A percentile compares a stretch with the other conserved stretches of the same genome.
Evolutionary conservation across 2,113 vertebrate species (phyloP).

Genomic region (Holacanthus passer): DNA sequence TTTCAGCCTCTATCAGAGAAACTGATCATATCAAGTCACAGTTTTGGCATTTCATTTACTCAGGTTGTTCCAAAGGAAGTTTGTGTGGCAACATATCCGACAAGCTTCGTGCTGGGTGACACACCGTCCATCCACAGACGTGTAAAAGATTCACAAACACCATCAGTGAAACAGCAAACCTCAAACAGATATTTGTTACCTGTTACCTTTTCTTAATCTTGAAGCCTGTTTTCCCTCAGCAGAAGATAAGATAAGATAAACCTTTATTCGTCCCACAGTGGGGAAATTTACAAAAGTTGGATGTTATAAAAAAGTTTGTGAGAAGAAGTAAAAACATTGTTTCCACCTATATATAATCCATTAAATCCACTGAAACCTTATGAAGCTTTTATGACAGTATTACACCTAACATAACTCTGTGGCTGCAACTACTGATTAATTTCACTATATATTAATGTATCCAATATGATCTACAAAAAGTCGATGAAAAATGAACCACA

Average conservation of each 20-base stretch:
- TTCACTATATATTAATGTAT: too few species aligned
- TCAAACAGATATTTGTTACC: background rate
- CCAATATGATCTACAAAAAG: too few species aligned
- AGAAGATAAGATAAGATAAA: too few species aligned
- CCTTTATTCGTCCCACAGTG: too few species aligned
- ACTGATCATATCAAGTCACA: background rate
- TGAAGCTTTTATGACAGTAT: too few species aligned
- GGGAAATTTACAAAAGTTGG: too few species aligned
- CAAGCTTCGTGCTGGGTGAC: background rate
- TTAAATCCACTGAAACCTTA: too few species aligned
- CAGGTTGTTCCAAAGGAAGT: background rate
- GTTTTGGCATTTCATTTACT: constrained; percentile 52
- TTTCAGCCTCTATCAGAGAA: background rate
- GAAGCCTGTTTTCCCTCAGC: background rate
- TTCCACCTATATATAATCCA: too few species aligned
- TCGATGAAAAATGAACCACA: too few species aligned
- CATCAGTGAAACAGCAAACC: background rate
- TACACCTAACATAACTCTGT: too few species aligned
- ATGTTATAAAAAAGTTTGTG: too few species aligned
- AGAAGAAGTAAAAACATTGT: background rate
- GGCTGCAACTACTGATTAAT: too few species aligned
- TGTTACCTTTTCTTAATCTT: background rate
- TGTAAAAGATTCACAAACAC: background rate
- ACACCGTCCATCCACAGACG: background rate
- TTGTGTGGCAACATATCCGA: background rate